Conservation (phyloP, 2,888 invertebrate genomes). For the Keiferia lycopersicella region DNA sequence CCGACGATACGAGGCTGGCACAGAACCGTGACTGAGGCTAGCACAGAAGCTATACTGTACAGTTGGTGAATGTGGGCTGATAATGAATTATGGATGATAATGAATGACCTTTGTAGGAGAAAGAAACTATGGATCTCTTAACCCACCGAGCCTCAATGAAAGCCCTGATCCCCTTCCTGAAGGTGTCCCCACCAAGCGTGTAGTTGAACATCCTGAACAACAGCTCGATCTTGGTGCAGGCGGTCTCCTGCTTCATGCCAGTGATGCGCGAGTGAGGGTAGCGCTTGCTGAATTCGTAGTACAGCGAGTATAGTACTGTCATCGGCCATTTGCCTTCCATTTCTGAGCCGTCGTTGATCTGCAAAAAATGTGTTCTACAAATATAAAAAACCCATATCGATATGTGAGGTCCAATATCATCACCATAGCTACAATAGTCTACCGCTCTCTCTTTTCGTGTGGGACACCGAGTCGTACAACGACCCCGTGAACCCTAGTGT, state of each 20-base stretch:
- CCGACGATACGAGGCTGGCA: too few relatives aligned
- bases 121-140: slow-evolving; percentile 27
- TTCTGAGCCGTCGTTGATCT: slow-evolving; percentile 87
- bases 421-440: too few relatives aligned
- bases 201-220: slow-evolving; percentile 95
- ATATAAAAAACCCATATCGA: too few relatives aligned
- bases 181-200: slow-evolving; percentile 88
- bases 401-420: too few relatives aligned
- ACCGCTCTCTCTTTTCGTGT: too few relatives aligned
- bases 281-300: slow-evolving; percentile 90
- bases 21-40: too few relatives aligned
- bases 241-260: slow-evolving; percentile 87
- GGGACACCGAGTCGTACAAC: too few relatives aligned
- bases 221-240: slow-evolving; percentile 87
- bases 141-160: slow-evolving; percentile 83
- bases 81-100: too few relatives aligned
- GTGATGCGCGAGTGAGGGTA: slow-evolving; percentile 89
- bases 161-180: slow-evolving; percentile 86
- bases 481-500: too few relatives aligned
- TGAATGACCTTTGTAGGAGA: not conserved
- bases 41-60: too few relatives aligned
- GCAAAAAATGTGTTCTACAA: not conserved
- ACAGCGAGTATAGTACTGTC: slow-evolving; percentile 88
- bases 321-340: slow-evolving; percentile 91
- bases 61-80: too few relatives aligned